Evolutionary conservation across 1,140 invertebrate genomes (phyloP).

Genomic region (Zaprionus ornatus): DNA sequence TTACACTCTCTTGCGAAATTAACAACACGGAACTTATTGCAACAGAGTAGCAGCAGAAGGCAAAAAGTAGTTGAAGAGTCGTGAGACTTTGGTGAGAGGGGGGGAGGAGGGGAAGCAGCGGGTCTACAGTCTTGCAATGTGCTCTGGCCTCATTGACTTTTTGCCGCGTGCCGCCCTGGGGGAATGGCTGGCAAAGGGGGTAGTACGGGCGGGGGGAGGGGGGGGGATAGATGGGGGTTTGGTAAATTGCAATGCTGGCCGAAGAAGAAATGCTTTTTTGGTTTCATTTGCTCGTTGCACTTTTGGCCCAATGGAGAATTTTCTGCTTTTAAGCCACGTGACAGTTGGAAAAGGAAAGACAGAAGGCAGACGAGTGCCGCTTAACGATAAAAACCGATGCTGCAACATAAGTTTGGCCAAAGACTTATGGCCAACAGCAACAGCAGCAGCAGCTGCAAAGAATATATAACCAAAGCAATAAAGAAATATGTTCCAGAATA

Average conservation of each 20-base stretch:
- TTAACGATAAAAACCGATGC: constrained; percentile 31
- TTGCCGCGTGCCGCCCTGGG: constrained; percentile 40
- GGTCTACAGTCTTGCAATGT: constrained; percentile 6
- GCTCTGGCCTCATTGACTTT: constrained; percentile 64
- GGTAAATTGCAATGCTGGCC: constrained; percentile 46
- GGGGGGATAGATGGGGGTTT: neutral
- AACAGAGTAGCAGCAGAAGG: constrained; percentile 34
- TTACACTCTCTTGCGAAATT: constrained; percentile 80
- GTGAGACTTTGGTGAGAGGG: neutral
- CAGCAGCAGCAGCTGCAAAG: neutral
- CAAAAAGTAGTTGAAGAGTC: neutral
- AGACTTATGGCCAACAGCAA: constrained; percentile 43
- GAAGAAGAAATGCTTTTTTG: neutral
- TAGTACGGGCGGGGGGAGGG: no score
- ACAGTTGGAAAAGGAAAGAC: constrained; percentile 1
- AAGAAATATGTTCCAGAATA: neutral
- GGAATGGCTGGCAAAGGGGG: neutral
- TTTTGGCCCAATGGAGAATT: constrained; percentile 15
- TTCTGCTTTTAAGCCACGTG: constrained; percentile 20
- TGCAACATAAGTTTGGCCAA: constrained; percentile 20
- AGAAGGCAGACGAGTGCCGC: constrained; percentile 2
- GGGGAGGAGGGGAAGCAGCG: neutral
- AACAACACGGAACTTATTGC: constrained; percentile 82
- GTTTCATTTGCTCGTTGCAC: neutral
- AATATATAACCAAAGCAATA: neutral